phyloP scores from a whole-genome alignment of 1,140 invertebrate species.

The Tyrophagus putrescentiae region DNA sequence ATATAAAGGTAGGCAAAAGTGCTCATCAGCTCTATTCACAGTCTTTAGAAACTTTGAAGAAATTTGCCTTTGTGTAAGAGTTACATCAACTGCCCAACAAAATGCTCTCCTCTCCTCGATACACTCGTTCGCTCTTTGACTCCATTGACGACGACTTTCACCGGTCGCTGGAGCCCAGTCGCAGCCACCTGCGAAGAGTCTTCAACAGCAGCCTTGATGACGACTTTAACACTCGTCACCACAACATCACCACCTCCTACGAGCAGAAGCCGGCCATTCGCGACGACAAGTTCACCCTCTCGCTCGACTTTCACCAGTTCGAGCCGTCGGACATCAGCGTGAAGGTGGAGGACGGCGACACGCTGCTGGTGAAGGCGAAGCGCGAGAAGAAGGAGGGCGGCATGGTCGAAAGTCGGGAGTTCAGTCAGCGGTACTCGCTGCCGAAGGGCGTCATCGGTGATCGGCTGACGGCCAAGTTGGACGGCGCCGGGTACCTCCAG shows the following conservation, averaged over 20 bases:
- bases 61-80: too few relatives aligned
- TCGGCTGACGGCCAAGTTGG: neutral
- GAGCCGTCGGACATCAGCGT: slow-evolving; percentile 4
- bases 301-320: slow-evolving; percentile 1
- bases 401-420: neutral
- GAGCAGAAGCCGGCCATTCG: neutral
- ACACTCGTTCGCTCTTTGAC: slow-evolving; percentile 1
- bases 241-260: too few relatives aligned
- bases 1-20: too few relatives aligned
- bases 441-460: neutral
- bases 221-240: neutral
- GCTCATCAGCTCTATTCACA: too few relatives aligned
- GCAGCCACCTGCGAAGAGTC: neutral
- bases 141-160: neutral
- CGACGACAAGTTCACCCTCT: neutral
- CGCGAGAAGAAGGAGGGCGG: neutral
- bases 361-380: neutral
- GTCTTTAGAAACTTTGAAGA: too few relatives aligned
- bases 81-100: neutral
- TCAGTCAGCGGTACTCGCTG: neutral
- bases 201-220: neutral
- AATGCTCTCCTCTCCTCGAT: slow-evolving; percentile 1
- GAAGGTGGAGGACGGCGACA: neutral
- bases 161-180: neutral
- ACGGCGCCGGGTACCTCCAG: neutral